A percentile compares a stretch with the other conserved stretches of the same genome.
Evolutionary conservation across 2,113 vertebrate genomes (phyloP).

Genomic region (Xyrauchen texanus): DNA sequence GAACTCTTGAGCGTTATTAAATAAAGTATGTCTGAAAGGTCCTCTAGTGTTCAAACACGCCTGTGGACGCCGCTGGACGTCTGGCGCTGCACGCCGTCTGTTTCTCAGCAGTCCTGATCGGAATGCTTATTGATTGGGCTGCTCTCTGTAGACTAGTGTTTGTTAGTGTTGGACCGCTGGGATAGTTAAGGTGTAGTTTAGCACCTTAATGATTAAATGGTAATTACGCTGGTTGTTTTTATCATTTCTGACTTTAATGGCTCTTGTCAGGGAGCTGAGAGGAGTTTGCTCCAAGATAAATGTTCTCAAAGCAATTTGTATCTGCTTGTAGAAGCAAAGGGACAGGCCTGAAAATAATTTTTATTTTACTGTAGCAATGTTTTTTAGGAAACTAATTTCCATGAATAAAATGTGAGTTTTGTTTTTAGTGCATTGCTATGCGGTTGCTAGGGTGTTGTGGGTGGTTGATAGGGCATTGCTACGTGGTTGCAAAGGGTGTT

Average conservation of each 20-base stretch:
- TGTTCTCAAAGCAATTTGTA: background rate
- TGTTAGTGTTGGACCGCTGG: background rate
- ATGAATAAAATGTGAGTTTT: no score
- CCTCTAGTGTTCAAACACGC: constrained; percentile 7
- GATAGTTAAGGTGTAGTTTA: constrained; percentile 27
- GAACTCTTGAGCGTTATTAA: constrained; percentile 59
- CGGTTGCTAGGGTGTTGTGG: no score
- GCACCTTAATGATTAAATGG: constrained; percentile 26
- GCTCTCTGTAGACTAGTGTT: background rate
- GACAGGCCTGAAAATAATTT: no score
- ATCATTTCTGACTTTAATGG: background rate
- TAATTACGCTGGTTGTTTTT: constrained; percentile 25
- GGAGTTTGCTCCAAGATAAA: background rate
- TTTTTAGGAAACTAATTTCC: no score
- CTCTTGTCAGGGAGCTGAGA: background rate
- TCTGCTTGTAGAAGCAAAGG: no score
- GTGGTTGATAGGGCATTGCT: no score
- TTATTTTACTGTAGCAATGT: no score
- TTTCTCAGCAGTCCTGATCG: constrained; percentile 24
- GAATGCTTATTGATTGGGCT: constrained; percentile 61
- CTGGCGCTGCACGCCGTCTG: constrained; percentile 5
- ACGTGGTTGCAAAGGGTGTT: no score
- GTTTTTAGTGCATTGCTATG: no score
- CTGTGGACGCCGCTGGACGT: constrained; percentile 2
- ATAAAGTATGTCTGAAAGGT: constrained; percentile 51